Base-by-base conservation (phyloP, 2,113 vertebrate species). In the Gadus chalcogrammus region DNA sequence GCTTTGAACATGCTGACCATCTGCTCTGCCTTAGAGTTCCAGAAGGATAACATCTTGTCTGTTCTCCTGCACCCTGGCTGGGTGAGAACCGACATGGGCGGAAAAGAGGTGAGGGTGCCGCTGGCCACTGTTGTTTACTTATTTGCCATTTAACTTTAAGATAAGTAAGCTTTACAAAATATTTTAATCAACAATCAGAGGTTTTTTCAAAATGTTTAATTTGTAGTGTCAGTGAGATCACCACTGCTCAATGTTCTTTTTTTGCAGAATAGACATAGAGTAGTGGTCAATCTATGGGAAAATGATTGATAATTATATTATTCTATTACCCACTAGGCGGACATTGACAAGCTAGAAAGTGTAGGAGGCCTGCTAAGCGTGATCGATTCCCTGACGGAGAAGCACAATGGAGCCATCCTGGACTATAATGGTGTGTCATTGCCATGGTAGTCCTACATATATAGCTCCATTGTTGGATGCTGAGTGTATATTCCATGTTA, bases 41-140 rank as follows among this genome's bases (percentile, higher is more conserved):
- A 38, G 62, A 60, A 58, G 22, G 86, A 88, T 0, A 74, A 67
- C 42, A 84, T 86, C 59, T 71, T 90, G 75, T 77, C 80, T 70
- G 60, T 67, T 2, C 1, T 65, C 68, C 65, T 76, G 16, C 81
- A 84, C 67, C 80, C 78, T 15, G 64, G 74, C 11, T 84, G 80
- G 78, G 81, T 86, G 1, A 75, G 69, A 52, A 76, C 74, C 0
- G 82, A 82, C 38, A 77, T 77, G 81, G 81, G 83, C 18, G 83
- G 81, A 62, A 3, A 71, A 13, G 61, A 61, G 13, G 83, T 84
- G 72, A 62, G 83, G 80, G 75, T 60, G 6, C 42, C 13, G 42
- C 42, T 9, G 8, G 11, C 31, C 31, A 7, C 42, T 48, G 42
- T 48, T 48, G 42, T 48, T 13, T 48, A 48, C 11, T 13, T 12